Evolutionary conservation across 2,113 vertebrate genomes (phyloP).

Genomic region (Lagenorhynchus albirostris): DNA sequence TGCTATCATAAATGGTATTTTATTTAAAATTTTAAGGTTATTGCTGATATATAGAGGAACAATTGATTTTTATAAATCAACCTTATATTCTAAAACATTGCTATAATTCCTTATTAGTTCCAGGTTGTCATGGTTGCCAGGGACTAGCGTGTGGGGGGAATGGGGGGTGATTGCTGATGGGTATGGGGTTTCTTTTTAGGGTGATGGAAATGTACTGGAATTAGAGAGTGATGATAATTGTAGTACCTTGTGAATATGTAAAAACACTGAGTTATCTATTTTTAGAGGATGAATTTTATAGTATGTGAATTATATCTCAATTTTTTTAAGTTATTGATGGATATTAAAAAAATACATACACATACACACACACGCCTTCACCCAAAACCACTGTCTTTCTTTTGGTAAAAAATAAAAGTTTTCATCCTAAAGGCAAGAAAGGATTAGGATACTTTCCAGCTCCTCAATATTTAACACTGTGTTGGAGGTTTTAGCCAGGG

Average conservation of each 20-base stretch:
- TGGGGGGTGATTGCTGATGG: neutral
- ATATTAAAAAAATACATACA: neutral
- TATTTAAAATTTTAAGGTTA: neutral
- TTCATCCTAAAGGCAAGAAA: neutral
- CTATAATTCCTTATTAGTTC: neutral
- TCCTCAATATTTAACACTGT: neutral
- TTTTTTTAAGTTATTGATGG: neutral
- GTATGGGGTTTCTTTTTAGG: neutral
- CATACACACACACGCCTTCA: neutral
- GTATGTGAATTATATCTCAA: neutral
- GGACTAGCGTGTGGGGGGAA: rapidly evolving
- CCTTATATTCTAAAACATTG: neutral
- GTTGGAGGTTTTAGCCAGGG: neutral
- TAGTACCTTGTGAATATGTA: neutral
- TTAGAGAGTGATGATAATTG: neutral
- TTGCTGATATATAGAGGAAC: neutral
- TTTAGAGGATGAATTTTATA: neutral
- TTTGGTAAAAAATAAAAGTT: neutral
- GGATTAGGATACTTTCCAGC: neutral
- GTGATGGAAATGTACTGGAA: neutral
- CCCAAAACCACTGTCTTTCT: neutral
- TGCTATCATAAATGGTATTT: neutral
- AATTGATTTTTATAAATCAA: neutral
- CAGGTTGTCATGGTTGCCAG: neutral
- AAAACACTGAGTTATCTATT: neutral